Evolutionary conservation across 2,113 vertebrate genomes (phyloP).

Genomic region (Proteles cristata): DNA sequence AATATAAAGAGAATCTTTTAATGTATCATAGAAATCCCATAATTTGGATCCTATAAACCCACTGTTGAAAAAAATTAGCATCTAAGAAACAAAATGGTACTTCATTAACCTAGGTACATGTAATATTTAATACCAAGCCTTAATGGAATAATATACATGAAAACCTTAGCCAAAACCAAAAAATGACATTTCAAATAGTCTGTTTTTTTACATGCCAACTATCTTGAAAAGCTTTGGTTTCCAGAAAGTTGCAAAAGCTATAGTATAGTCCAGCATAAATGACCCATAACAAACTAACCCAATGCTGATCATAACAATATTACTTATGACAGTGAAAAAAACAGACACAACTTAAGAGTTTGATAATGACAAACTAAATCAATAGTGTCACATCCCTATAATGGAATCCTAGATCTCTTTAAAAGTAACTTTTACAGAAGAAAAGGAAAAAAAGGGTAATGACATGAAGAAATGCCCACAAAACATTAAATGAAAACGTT

Average conservation of each 20-base stretch:
- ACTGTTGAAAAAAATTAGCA: neutral
- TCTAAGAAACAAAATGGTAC: neutral
- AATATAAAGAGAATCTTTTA: neutral
- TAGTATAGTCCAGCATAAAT: neutral
- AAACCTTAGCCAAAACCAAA: neutral
- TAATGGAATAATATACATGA: neutral
- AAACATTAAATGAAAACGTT: neutral
- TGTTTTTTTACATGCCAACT: neutral
- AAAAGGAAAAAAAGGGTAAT: neutral
- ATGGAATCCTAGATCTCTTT: neutral
- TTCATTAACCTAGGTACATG: constrained; percentile 7
- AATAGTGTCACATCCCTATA: neutral
- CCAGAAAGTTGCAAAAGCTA: neutral
- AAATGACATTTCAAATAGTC: neutral
- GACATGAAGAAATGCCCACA: neutral
- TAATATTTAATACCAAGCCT: constrained; percentile 1
- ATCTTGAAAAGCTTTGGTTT: constrained; percentile 9
- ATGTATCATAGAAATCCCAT: neutral
- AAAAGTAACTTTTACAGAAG: constrained; percentile 3
- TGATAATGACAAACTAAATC: neutral
- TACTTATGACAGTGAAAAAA: neutral
- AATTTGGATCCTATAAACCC: constrained; percentile 21
- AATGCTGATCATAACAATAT: neutral
- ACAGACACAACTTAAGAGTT: neutral
- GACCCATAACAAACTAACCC: neutral